A percentile compares a stretch with the other conserved stretches of the same genome.
Conservation (phyloP, 1,140 invertebrate species). For the Bathynomus jamesi region DNA sequence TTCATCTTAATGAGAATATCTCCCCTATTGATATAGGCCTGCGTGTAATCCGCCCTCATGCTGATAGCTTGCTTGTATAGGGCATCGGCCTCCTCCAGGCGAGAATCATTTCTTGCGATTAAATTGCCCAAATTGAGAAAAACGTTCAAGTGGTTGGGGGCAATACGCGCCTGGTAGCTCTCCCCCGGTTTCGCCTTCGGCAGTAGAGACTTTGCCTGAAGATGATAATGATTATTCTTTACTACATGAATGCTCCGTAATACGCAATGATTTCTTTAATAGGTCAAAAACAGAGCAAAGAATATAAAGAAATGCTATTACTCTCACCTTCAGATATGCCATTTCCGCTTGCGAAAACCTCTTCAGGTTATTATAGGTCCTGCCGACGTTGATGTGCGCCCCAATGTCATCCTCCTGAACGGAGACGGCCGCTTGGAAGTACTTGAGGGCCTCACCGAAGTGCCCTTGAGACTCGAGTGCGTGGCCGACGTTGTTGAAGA, state of each 20-base stretch:
- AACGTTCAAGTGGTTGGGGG: conserved; percentile 91
- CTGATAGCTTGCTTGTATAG: conserved; percentile 89
- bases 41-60: conserved; percentile 93
- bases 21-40: conserved; percentile 93
- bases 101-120: conserved; percentile 83
- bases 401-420: conserved; percentile 94
- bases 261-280: background rate
- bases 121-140: conserved; percentile 92
- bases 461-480: conserved; percentile 77
- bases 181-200: conserved; percentile 86
- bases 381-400: conserved; percentile 91
- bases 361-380: conserved; percentile 87
- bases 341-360: conserved; percentile 84
- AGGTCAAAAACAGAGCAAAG: too few species aligned
- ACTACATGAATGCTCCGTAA: background rate
- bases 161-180: conserved; percentile 88
- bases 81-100: conserved; percentile 87
- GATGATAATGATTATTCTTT: too few species aligned
- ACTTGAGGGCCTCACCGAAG: conserved; percentile 76
- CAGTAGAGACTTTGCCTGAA: conserved; percentile 71
- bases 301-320: background rate
- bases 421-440: conserved; percentile 80
- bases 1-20: conserved; percentile 93
- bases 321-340: conserved; percentile 67
- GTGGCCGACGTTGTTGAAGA: conserved; percentile 95